Conservation (phyloP, 2,113 vertebrate species). For the Lophius piscatorius region DNA sequence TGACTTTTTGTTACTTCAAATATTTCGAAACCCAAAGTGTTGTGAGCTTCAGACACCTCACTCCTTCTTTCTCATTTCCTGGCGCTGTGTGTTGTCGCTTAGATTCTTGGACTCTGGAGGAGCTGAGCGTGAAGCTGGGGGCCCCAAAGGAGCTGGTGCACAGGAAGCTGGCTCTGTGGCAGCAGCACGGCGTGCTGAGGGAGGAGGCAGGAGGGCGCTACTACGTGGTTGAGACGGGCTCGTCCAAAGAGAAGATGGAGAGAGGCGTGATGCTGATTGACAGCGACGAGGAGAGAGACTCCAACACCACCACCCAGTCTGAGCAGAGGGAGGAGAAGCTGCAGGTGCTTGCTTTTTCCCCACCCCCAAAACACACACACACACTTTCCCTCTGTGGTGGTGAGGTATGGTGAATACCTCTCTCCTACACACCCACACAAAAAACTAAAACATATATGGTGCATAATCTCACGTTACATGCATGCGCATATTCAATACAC, state of each 20-base stretch:
- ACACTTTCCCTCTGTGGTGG: too few species aligned
- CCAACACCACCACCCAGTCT: constrained; percentile 94
- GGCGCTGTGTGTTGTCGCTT: background rate
- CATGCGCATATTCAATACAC: too few species aligned
- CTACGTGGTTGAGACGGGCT: constrained; percentile 89
- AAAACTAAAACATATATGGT: too few species aligned
- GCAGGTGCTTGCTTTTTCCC: constrained; percentile 78
- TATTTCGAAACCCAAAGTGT: too few species aligned
- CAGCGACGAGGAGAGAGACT: constrained; percentile 95
- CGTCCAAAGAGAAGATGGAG: constrained; percentile 87
- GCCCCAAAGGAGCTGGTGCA: constrained; percentile 88
- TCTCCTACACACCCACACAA: too few species aligned
- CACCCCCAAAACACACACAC: background rate
- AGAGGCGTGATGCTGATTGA: constrained; percentile 89
- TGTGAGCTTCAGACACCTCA: too few species aligned
- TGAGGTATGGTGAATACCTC: too few species aligned
- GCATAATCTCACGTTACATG: too few species aligned
- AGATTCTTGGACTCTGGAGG: constrained; percentile 91
- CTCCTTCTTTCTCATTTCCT: background rate
- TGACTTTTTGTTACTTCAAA: too few species aligned
- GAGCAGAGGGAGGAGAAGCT: constrained; percentile 99
- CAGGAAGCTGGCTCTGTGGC: constrained; percentile 92
- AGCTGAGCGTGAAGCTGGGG: constrained; percentile 88
- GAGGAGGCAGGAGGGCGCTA: constrained; percentile 88
- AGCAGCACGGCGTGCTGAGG: constrained; percentile 93